A percentile compares a stretch with the other conserved stretches of the same genome.
phyloP scores from a whole-genome alignment of 2,888 invertebrate species.

The Opisthograptis luteolata region DNA sequence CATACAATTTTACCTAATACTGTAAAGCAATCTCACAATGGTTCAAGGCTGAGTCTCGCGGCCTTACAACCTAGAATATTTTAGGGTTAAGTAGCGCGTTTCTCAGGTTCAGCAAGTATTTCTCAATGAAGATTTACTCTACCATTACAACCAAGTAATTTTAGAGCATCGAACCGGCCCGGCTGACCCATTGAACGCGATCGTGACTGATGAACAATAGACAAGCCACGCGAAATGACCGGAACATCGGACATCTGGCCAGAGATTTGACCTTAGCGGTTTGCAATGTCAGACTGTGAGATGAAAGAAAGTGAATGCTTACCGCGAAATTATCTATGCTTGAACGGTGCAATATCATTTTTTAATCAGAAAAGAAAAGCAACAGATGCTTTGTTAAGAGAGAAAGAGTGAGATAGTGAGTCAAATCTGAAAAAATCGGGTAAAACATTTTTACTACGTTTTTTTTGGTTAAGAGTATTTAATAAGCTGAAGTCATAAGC shows the following conservation, averaged over 20 bases:
- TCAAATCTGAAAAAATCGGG: too few species aligned
- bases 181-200: conserved; percentile 65
- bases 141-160: conserved; percentile 39
- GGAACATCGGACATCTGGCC: conserved; percentile 63
- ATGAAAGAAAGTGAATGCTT: conserved; percentile 22
- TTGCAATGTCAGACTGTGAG: conserved; percentile 52
- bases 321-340: too few species aligned
- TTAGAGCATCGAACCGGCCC: conserved; percentile 39
- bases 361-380: too few species aligned
- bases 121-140: conserved; percentile 40
- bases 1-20: too few species aligned
- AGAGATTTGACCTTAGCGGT: conserved; percentile 57
- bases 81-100: neutral
- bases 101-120: conserved; percentile 26
- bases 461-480: too few species aligned
- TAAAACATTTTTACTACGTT: too few species aligned
- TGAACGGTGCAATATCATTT: too few species aligned
- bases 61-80: conserved; percentile 6
- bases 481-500: too few species aligned
- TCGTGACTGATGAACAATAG: conserved; percentile 73
- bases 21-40: too few species aligned
- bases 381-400: neutral
- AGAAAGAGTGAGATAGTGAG: neutral
- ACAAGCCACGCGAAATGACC: conserved; percentile 50
- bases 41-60: conserved; percentile 10